Evolutionary conservation across 2,113 vertebrate genomes (phyloP).

Genomic region (Naja naja): DNA sequence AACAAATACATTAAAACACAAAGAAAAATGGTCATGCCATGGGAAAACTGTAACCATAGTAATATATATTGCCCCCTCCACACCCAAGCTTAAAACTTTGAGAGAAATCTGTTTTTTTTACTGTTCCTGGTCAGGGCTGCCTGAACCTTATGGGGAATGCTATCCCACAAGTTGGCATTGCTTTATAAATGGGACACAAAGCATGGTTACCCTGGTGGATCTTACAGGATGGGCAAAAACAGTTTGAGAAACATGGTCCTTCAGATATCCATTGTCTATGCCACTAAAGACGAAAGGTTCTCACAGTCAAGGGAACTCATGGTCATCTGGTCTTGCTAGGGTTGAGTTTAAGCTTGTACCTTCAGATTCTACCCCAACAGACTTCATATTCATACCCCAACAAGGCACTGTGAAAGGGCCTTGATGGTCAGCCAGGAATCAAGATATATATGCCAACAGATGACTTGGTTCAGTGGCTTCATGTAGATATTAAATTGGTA

Average conservation of each 20-base stretch:
- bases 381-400: too few species aligned
- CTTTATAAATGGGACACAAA: not conserved
- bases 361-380: not conserved
- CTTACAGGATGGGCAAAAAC: not conserved
- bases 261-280: not conserved
- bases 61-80: not conserved
- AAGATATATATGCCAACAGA: not conserved
- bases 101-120: not conserved
- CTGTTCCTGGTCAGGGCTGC: not conserved
- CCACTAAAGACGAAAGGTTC: not conserved
- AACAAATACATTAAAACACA: not conserved
- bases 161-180: not conserved
- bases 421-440: not conserved
- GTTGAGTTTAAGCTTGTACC: not conserved
- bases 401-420: not conserved
- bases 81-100: not conserved
- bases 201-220: not conserved
- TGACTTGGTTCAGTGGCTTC: not conserved
- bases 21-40: not conserved
- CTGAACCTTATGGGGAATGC: not conserved
- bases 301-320: not conserved
- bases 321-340: not conserved
- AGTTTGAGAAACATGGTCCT: not conserved
- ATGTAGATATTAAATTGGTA: not conserved
- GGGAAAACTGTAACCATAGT: not conserved